Evolutionary conservation across 1,140 invertebrate genomes (phyloP).

Genomic region (Caenorhabditis brenneri): DNA sequence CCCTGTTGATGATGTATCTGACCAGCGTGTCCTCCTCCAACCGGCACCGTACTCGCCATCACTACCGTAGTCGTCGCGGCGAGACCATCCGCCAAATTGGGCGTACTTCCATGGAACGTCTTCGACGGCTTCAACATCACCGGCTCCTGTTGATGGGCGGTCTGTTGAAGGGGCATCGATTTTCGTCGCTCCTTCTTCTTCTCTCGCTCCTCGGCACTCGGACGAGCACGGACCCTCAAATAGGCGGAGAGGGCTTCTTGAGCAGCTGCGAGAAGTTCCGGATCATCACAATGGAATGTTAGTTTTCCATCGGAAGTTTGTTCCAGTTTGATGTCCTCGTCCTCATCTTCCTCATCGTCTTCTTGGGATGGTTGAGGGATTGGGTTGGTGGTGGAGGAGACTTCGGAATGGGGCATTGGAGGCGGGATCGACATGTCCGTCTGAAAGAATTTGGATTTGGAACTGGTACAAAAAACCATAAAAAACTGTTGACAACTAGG

Average conservation of each 20-base stretch:
- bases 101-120: conserved; percentile 52
- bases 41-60: background rate
- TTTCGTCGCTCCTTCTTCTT: conserved; percentile 61
- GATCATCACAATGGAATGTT: conserved; percentile 62
- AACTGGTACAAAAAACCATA: no score
- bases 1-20: background rate
- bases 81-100: conserved; percentile 50
- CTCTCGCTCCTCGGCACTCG: conserved; percentile 61
- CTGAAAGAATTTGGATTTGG: no score
- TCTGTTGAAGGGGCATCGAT: conserved; percentile 61
- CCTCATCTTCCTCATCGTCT: conserved; percentile 61
- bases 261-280: conserved; percentile 61
- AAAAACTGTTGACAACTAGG: no score
- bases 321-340: conserved; percentile 61
- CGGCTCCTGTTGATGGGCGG: background rate
- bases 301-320: conserved; percentile 62
- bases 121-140: conserved; percentile 44
- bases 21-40: no score
- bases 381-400: background rate
- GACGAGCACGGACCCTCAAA: conserved; percentile 56
- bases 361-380: conserved; percentile 15
- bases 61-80: conserved; percentile 17
- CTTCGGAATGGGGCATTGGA: background rate
- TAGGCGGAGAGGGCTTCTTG: conserved; percentile 63
- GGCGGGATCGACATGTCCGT: conserved; percentile 23